These are phyloP conservation scores for Papilio elwesi DNA, from an alignment of 2,888 invertebrate species.

Conservation along the genomic window DNA sequence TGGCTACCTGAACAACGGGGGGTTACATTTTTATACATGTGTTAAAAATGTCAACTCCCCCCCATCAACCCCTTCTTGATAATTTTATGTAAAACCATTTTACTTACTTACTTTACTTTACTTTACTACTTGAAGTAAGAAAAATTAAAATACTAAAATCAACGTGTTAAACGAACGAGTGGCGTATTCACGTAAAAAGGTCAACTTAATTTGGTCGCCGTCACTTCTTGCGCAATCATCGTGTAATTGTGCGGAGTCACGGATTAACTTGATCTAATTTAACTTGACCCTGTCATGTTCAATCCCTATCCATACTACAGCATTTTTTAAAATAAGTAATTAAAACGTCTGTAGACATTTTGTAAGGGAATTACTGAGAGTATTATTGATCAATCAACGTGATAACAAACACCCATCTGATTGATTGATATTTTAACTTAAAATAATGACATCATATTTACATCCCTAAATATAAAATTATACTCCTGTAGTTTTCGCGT, in stretches of 20 bases:
- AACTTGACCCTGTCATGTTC: conserved; percentile 30
- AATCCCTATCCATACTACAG: conserved; percentile 9
- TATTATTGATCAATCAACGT: no score
- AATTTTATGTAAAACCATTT: no score
- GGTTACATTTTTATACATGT: no score
- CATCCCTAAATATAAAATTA: conserved; percentile 1
- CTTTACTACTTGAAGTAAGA: neutral
- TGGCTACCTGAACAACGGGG: no score
- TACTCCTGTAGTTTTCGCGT: conserved; percentile 15
- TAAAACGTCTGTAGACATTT: neutral
- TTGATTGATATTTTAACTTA: neutral
- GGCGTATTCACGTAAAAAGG: conserved; percentile 18
- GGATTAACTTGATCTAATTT: conserved; percentile 37
- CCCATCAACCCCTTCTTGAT: no score
- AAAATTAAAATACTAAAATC: neutral
- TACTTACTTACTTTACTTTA: no score
- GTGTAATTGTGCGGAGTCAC: conserved; percentile 27
- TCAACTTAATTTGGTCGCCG: conserved; percentile 12
- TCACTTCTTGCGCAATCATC: conserved; percentile 26
- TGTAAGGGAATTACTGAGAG: neutral
- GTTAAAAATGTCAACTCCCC: no score
- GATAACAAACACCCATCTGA: no score
- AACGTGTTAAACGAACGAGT: conserved; percentile 13
- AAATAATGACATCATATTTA: neutral
- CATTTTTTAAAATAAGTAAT: conserved; percentile 1